Evolutionary conservation across 1,140 invertebrate genomes (phyloP), one percentile per base, ranked within the genome.

Genomic region (Drosophila neocordata): DNA sequence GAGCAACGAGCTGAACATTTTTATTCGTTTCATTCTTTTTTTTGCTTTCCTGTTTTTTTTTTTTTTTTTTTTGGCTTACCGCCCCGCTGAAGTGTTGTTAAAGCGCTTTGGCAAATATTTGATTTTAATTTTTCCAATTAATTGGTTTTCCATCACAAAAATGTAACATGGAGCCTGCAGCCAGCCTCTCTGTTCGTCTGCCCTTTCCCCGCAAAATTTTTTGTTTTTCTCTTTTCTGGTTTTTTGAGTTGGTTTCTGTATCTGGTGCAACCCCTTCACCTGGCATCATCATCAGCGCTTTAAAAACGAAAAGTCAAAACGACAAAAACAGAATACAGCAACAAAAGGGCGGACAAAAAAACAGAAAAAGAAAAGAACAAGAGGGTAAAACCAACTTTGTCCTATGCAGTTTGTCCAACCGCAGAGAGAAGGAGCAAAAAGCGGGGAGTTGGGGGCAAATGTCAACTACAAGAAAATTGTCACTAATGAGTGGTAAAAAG

Each of bases 401-500:
- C 73, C 81, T 56, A 63, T 15, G 18, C 27, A 44, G 22, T 60
- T 60, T 34, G 57, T 34, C 22, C 73, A 77, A 65, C 74, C 73
- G 37, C 74, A 77, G 63, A 12, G 12, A 53, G 18, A 18, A 60
- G 31, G 22, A 31, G 22, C 27, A 4, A 18, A 20, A 15, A 15
- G 18, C 11, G 9, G 61, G 78, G 66, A 59, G 24, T 24, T 31
- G 27, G 73, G 67, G 64, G 73, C 82, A 85, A 88, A 88, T 88
- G 83, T 88, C 83, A 88, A 88, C 83, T 88, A 88, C 83, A 88
- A 88, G 83, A 88, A 88, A 88, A 88, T 88, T 88, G 84, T 88
- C 83, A 88, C 83, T 88, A 88, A 88, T 88, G 83, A 88, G 83
- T 88, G 83, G 83, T 83, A 79, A 88, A 88, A 88, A 88, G 79